These are phyloP conservation scores for Nebria salina DNA, from an alignment of 2,888 invertebrate genomes.

Conservation along the genomic window DNA sequence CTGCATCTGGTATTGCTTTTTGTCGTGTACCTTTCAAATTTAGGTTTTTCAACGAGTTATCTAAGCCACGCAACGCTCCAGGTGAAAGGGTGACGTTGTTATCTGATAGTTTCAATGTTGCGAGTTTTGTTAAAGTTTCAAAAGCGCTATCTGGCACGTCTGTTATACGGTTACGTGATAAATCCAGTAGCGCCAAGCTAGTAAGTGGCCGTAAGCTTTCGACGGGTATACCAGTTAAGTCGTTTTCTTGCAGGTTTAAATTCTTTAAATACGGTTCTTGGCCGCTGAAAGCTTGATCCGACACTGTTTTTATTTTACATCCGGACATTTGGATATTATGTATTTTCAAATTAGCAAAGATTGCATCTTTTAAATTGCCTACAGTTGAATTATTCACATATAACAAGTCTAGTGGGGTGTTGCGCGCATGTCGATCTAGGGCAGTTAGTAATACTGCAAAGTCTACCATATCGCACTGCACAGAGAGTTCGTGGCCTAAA, in stretches of 20 bases:
- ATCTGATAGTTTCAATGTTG: constrained; percentile 86
- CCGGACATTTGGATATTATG: constrained; percentile 87
- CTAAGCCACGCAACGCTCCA: constrained; percentile 81
- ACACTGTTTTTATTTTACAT: constrained; percentile 78
- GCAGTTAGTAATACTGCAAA: constrained; percentile 79
- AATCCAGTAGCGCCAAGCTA: constrained; percentile 81
- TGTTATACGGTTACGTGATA: constrained; percentile 83
- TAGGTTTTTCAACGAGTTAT: constrained; percentile 83
- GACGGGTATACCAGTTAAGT: constrained; percentile 80
- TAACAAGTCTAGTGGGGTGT: constrained; percentile 80
- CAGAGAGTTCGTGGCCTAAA: constrained; percentile 83
- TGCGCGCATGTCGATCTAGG: constrained; percentile 74
- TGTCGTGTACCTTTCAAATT: constrained; percentile 89
- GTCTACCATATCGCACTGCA: constrained; percentile 91
- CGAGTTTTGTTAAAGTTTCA: constrained; percentile 74
- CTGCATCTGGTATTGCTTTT: constrained; percentile 80
- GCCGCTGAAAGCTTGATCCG: constrained; percentile 80
- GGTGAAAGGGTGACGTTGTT: constrained; percentile 81
- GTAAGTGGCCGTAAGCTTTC: constrained; percentile 73
- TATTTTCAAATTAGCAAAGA: constrained; percentile 76
- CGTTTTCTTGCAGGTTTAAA: constrained; percentile 86
- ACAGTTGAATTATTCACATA: constrained; percentile 91
- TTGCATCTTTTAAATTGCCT: constrained; percentile 71
- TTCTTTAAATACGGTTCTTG: constrained; percentile 84
- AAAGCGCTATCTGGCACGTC: constrained; percentile 81